Percentiles rank a stretch among this genome's conserved stretches.
Conservation (phyloP, 2,113 vertebrate species). For the Sinocyclocheilus grahami region DNA sequence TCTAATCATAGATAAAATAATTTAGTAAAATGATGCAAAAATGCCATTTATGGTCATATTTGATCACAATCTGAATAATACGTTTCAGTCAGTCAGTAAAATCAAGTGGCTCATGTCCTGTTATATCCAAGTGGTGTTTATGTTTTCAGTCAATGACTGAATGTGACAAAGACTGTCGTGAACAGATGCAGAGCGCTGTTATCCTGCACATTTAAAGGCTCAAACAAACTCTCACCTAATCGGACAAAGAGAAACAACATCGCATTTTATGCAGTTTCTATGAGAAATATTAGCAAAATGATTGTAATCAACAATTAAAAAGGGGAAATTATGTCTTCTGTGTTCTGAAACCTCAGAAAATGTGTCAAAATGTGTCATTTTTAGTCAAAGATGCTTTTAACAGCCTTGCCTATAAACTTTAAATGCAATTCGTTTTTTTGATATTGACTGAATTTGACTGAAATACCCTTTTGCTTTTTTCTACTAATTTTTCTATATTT, state of each 20-base stretch:
- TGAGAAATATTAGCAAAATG: too few species aligned
- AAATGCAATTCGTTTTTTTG: neutral
- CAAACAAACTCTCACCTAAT: neutral
- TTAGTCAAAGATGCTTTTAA: neutral
- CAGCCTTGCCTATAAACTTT: neutral
- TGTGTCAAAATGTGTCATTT: too few species aligned
- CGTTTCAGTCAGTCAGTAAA: neutral
- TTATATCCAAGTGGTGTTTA: neutral
- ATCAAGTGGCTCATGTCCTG: neutral
- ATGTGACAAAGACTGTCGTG: too few species aligned
- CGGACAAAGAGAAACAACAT: too few species aligned
- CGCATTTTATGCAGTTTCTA: neutral
- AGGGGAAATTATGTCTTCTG: neutral
- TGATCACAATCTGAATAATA: too few species aligned
- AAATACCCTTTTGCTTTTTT: neutral
- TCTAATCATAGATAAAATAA: neutral
- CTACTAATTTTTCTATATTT: neutral
- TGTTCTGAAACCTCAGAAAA: neutral
- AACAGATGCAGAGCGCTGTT: too few species aligned
- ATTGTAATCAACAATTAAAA: neutral
- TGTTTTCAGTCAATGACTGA: neutral
- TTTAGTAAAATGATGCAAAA: too few species aligned
- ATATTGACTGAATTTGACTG: neutral
- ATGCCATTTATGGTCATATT: too few species aligned
- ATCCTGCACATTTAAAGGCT: neutral